A percentile compares a stretch with the other conserved stretches of the same genome.
Evolutionary conservation across 2,113 vertebrate species (phyloP).

Genomic region (Leuciscus idus): DNA sequence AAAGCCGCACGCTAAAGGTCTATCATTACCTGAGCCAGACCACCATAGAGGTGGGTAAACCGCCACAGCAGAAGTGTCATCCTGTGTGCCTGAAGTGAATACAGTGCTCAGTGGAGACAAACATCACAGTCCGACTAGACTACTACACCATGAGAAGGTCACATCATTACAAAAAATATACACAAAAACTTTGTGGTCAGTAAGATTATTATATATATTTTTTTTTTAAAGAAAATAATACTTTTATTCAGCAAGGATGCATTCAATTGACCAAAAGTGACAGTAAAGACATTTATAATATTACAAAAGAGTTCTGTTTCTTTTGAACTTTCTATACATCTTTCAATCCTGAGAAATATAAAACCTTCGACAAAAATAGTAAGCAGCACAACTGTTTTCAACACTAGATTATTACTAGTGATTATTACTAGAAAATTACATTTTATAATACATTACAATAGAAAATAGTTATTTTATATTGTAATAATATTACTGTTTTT

Average conservation of each 20-base stretch:
- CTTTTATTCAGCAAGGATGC: neutral
- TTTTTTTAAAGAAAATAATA: neutral
- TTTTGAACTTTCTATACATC: neutral
- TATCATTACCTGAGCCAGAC: constrained; percentile 62
- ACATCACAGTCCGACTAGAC: neutral
- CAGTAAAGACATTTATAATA: neutral
- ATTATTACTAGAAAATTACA: neutral
- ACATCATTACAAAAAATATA: neutral
- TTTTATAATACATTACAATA: neutral
- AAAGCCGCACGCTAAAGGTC: constrained; percentile 44
- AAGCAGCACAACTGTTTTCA: neutral
- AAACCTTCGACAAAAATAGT: neutral
- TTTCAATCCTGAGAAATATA: no score
- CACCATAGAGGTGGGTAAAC: constrained; percentile 59
- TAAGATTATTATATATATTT: neutral
- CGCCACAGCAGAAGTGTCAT: constrained; percentile 61
- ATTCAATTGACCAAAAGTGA: neutral
- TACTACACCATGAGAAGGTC: neutral
- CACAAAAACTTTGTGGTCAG: neutral
- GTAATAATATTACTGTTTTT: neutral
- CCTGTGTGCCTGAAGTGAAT: constrained; percentile 68
- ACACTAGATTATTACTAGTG: neutral
- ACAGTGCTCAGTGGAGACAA: constrained; percentile 29
- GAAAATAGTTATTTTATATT: neutral
- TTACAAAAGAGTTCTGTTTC: neutral